phyloP scores from a whole-genome alignment of 2,797 vertebrate genomes.

The Luscinia luscinia region DNA sequence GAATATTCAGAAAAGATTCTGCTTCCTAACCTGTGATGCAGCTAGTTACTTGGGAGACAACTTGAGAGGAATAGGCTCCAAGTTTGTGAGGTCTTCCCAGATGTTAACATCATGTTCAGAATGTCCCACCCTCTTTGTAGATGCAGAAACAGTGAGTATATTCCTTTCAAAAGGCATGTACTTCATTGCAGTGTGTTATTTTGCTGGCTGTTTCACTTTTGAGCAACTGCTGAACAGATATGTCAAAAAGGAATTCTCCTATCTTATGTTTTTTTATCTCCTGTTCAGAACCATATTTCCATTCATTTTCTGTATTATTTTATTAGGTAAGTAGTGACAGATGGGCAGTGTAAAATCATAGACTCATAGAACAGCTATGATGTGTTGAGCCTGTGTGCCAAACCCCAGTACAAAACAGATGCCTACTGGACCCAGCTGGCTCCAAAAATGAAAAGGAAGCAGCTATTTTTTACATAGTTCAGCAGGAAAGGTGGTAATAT shows the following conservation, averaged over 20 bases:
- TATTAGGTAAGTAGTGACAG: background rate
- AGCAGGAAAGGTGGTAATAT: background rate
- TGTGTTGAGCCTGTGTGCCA: background rate
- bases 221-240: background rate
- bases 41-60: constrained; percentile 95
- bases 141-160: constrained; percentile 94
- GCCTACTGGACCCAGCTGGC: background rate
- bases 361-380: background rate
- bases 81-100: constrained; percentile 96
- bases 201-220: background rate
- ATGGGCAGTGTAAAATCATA: background rate
- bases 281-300: background rate
- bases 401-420: background rate
- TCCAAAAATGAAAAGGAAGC: background rate
- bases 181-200: background rate
- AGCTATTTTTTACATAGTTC: background rate
- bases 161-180: background rate
- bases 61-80: constrained; percentile 94
- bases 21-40: constrained; percentile 92
- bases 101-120: constrained; percentile 95
- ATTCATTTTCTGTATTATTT: background rate
- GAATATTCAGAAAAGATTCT: constrained; percentile 98
- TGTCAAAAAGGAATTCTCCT: background rate
- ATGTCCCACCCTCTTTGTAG: constrained; percentile 95
- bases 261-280: background rate